Percentiles rank a stretch among this genome's conserved stretches.
These are phyloP conservation scores for Dexiosoma caninum DNA, from an alignment of 2,888 invertebrate species.

Conservation along the genomic window DNA sequence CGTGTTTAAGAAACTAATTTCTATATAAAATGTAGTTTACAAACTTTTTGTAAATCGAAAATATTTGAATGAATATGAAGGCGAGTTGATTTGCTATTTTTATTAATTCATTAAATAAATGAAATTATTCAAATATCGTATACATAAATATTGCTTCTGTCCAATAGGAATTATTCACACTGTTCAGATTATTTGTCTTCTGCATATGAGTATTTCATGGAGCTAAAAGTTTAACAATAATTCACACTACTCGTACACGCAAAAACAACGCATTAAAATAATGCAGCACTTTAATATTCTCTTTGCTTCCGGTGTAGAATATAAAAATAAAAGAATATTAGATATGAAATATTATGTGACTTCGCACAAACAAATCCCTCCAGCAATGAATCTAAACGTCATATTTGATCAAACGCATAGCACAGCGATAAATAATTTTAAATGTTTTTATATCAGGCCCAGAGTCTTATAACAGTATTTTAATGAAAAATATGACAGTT, in stretches of 20 bases:
- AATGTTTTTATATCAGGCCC: no score
- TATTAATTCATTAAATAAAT: no score
- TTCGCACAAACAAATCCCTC: neutral
- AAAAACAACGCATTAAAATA: neutral
- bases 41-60: no score
- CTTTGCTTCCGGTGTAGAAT: neutral
- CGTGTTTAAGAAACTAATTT: no score
- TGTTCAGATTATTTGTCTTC: no score
- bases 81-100: no score
- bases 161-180: no score
- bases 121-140: no score
- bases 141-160: conserved; percentile 28
- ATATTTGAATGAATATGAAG: no score
- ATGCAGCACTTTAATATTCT: neutral
- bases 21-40: no score
- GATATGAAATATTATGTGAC: neutral
- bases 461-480: neutral
- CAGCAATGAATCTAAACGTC: neutral
- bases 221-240: neutral
- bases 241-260: neutral
- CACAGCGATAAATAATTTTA: no score
- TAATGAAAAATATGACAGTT: conserved; percentile 8
- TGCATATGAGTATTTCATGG: no score
- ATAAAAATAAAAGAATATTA: neutral
- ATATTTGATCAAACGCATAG: neutral